A percentile compares a stretch with the other conserved stretches of the same genome.
These are phyloP conservation scores for Colistium nudipinnis DNA, from an alignment of 2,113 vertebrate genomes.

Conservation along the genomic window DNA sequence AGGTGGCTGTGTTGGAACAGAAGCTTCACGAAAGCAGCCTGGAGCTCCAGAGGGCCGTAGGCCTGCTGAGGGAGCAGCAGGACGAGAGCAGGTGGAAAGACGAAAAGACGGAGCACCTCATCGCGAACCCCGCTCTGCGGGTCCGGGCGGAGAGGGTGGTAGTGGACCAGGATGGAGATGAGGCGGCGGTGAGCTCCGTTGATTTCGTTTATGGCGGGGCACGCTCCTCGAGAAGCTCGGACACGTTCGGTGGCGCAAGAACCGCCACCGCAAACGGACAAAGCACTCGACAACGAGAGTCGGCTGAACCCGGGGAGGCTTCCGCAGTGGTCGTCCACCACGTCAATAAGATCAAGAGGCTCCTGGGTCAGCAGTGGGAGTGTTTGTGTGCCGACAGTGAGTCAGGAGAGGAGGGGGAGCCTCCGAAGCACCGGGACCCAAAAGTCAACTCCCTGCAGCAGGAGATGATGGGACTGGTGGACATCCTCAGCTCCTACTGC, in stretches of 20 bases:
- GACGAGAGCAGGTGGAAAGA: conserved; percentile 83
- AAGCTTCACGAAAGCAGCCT: conserved; percentile 81
- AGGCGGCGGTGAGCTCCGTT: conserved; percentile 23
- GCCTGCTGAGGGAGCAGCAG: conserved; percentile 81
- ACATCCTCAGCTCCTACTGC: conserved; percentile 86
- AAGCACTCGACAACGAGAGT: too few species aligned
- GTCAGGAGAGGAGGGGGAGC: conserved; percentile 76
- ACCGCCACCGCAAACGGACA: too few species aligned
- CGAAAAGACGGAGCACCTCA: conserved; percentile 82
- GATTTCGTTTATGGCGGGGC: conserved; percentile 17
- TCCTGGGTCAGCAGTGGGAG: conserved; percentile 93
- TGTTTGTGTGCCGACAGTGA: conserved; percentile 84
- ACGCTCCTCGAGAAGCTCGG: conserved; percentile 5
- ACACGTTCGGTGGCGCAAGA: neutral
- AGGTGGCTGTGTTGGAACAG: conserved; percentile 84
- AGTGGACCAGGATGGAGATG: conserved; percentile 41
- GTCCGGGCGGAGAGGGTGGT: conserved; percentile 50
- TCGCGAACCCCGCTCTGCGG: conserved; percentile 71
- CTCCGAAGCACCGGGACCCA: conserved; percentile 85
- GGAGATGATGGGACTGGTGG: conserved; percentile 88
- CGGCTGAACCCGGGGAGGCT: conserved; percentile 1
- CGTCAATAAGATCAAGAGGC: conserved; percentile 88
- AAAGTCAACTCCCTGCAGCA: conserved; percentile 91
- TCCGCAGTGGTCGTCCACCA: conserved; percentile 72
- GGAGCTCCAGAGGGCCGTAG: conserved; percentile 81